Percentiles rank a stretch among this genome's conserved stretches.
phyloP scores from a whole-genome alignment of 1,140 invertebrate species.

The Panagrolaimus sp. region DNA sequence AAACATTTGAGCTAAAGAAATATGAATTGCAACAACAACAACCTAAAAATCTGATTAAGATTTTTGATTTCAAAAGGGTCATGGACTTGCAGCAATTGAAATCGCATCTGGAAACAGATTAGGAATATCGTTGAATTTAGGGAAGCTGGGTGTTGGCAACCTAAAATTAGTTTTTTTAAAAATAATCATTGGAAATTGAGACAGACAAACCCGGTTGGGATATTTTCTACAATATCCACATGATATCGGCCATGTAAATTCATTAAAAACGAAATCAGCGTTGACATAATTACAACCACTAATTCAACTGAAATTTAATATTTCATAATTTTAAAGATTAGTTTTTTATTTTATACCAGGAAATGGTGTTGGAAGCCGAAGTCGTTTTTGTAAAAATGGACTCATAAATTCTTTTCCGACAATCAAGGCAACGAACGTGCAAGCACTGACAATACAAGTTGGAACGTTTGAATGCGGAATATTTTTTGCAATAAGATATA shows the following conservation, averaged over 20 bases:
- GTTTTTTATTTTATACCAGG: too few relatives aligned
- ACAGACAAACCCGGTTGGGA: constrained; percentile 28
- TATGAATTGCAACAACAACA: constrained; percentile 31
- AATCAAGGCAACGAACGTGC: constrained; percentile 37
- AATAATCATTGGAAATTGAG: not conserved
- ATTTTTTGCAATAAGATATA: constrained; percentile 26
- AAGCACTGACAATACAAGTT: constrained; percentile 22
- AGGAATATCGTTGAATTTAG: constrained; percentile 23
- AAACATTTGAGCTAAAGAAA: constrained; percentile 33
- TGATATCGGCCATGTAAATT: not conserved
- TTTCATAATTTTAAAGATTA: too few relatives aligned
- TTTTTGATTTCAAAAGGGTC: too few relatives aligned
- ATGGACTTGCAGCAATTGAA: constrained; percentile 38
- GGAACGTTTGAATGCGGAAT: constrained; percentile 23
- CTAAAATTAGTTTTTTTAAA: constrained; percentile 10
- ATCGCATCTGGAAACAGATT: constrained; percentile 29
- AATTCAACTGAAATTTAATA: constrained; percentile 26
- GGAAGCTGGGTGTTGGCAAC: constrained; percentile 23
- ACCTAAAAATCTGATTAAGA: too few relatives aligned
- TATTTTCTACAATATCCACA: constrained; percentile 33
- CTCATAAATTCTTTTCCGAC: constrained; percentile 44
- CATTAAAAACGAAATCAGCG: constrained; percentile 8
- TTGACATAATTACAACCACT: constrained; percentile 17
- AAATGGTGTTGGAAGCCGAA: constrained; percentile 13
- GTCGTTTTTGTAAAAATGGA: constrained; percentile 34